Conservation (phyloP, 2,888 invertebrate species). For the Amphipoea oculea region DNA sequence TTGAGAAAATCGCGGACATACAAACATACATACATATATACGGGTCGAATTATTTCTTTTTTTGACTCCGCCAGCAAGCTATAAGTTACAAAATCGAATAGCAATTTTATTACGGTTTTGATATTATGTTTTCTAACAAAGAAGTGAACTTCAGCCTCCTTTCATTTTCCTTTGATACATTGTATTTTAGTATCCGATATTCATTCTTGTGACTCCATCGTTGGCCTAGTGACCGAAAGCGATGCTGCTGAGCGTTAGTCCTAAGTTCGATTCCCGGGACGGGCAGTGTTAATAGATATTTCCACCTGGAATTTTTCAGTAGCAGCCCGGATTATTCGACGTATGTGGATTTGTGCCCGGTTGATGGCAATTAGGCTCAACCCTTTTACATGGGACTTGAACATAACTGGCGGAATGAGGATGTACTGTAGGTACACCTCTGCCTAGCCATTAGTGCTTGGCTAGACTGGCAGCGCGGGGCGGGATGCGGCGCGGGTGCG, state of each 20-base stretch:
- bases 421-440: neutral
- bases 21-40: no score
- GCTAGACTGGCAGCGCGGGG: no score
- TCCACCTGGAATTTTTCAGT: neutral
- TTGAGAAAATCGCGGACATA: no score
- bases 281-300: neutral
- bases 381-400: neutral
- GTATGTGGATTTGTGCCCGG: neutral
- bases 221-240: neutral
- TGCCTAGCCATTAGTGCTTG: no score
- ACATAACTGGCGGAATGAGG: no score
- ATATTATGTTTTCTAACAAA: slow-evolving; percentile 26
- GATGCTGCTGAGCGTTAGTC: neutral
- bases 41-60: no score
- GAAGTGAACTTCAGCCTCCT: no score
- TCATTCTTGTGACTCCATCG: neutral
- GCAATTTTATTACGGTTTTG: slow-evolving; percentile 21
- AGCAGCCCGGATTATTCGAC: neutral
- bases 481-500: no score
- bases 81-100: slow-evolving; percentile 37
- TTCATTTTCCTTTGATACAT: no score
- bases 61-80: neutral
- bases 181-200: slow-evolving; percentile 26
- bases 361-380: neutral
- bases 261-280: neutral